Evolutionary conservation across 1,140 invertebrate species (phyloP).

Genomic region (Neuroterus valhalla): DNA sequence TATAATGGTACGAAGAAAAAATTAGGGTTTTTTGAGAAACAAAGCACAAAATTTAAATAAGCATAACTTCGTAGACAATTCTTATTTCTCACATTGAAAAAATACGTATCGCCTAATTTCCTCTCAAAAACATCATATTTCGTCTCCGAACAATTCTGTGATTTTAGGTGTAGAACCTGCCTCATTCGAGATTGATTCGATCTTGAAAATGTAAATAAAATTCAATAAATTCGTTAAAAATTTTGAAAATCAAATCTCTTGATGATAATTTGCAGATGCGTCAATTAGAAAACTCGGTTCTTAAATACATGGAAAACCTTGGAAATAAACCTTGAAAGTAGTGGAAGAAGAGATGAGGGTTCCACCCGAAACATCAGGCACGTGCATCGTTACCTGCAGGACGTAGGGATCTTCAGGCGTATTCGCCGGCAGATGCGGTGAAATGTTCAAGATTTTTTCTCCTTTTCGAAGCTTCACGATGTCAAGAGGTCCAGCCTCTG

Average conservation of each 20-base stretch:
- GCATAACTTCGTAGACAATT: no score
- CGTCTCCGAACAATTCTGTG: no score
- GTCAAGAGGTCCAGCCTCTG: slow-evolving; percentile 79
- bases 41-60: no score
- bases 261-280: neutral
- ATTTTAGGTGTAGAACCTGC: no score
- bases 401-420: slow-evolving; percentile 78
- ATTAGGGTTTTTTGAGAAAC: no score
- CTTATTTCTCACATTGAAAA: no score
- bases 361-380: slow-evolving; percentile 9
- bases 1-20: no score
- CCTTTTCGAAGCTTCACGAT: slow-evolving; percentile 79
- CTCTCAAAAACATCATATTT: no score
- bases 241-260: neutral
- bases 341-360: slow-evolving; percentile 20
- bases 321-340: slow-evolving; percentile 30
- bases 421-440: slow-evolving; percentile 78
- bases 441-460: slow-evolving; percentile 81
- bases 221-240: no score
- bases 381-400: slow-evolving; percentile 74
- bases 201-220: no score
- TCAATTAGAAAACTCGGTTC: slow-evolving; percentile 18
- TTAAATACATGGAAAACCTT: slow-evolving; percentile 30
- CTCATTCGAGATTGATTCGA: no score
- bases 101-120: no score